Conservation (phyloP, 2,113 vertebrate species). For the Heterotilapia buettikoferi region DNA sequence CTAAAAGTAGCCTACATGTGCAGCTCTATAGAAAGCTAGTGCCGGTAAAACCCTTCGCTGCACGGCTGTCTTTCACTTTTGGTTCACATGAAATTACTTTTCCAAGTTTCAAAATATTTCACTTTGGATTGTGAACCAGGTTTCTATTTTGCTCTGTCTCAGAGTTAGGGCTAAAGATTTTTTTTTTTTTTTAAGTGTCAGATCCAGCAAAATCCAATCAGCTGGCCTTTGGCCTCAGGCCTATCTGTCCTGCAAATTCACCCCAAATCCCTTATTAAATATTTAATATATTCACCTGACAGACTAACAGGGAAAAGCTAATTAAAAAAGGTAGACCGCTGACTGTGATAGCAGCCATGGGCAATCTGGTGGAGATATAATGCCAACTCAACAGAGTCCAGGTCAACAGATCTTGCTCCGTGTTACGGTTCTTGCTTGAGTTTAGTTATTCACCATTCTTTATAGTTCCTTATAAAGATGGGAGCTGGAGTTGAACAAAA, state of each 20-base stretch:
- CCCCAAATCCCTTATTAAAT: conserved; percentile 37
- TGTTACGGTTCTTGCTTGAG: neutral
- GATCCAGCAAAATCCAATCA: conserved; percentile 14
- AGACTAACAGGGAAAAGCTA: conserved; percentile 9
- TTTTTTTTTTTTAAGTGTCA: neutral
- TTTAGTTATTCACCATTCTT: neutral
- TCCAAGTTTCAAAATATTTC: neutral
- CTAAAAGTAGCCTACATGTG: conserved; percentile 10
- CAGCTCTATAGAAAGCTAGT: neutral
- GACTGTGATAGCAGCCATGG: conserved; percentile 8
- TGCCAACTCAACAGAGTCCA: neutral
- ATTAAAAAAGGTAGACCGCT: conserved; percentile 24
- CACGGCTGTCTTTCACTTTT: neutral
- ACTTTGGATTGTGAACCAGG: neutral
- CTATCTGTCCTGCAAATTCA: conserved; percentile 22
- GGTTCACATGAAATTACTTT: neutral
- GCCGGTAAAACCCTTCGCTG: neutral
- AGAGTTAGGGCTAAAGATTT: neutral
- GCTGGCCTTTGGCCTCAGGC: neutral
- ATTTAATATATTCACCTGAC: conserved; percentile 38
- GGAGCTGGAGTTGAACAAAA: neutral
- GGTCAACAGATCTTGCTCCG: neutral
- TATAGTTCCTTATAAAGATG: neutral
- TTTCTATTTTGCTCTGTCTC: conserved; percentile 4
- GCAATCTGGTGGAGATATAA: neutral